Evolutionary conservation across 2,113 vertebrate genomes (phyloP).

Genomic region (Xiphorhynchus elegans): DNA sequence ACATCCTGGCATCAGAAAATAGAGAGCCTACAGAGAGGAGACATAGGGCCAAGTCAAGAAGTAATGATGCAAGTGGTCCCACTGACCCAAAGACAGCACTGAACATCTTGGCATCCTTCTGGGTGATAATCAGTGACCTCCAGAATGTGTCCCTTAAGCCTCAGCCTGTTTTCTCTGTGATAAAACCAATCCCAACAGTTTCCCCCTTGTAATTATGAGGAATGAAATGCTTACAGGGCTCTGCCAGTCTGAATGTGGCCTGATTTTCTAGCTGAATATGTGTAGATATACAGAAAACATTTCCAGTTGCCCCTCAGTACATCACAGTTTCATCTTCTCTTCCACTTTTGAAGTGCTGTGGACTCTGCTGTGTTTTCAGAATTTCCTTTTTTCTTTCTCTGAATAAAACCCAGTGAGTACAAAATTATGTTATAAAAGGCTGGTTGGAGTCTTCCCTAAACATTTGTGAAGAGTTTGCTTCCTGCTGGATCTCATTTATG

Average conservation of each 20-base stretch:
- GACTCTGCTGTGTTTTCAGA: not conserved
- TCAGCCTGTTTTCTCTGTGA: not conserved
- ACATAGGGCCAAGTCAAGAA: not conserved
- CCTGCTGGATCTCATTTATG: not conserved
- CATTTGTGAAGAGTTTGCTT: not conserved
- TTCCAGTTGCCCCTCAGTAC: not conserved
- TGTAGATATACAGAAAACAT: not conserved
- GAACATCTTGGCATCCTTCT: not conserved
- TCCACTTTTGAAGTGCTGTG: not conserved
- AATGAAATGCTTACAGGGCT: not conserved
- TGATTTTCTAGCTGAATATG: not conserved
- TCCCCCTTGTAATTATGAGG: not conserved
- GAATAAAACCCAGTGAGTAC: not conserved
- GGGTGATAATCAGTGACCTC: not conserved
- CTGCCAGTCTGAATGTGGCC: not conserved
- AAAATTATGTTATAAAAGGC: not conserved
- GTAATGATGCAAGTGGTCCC: not conserved
- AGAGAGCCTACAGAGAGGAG: not conserved
- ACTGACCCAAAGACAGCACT: not conserved
- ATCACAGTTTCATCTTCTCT: not conserved
- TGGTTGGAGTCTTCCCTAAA: not conserved
- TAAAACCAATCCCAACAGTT: not conserved
- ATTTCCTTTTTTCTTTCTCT: not conserved
- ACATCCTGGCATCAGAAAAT: not conserved
- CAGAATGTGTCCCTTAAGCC: not conserved